Base-by-base conservation (phyloP, 2,888 invertebrate species). In the Clunio marinus region DNA sequence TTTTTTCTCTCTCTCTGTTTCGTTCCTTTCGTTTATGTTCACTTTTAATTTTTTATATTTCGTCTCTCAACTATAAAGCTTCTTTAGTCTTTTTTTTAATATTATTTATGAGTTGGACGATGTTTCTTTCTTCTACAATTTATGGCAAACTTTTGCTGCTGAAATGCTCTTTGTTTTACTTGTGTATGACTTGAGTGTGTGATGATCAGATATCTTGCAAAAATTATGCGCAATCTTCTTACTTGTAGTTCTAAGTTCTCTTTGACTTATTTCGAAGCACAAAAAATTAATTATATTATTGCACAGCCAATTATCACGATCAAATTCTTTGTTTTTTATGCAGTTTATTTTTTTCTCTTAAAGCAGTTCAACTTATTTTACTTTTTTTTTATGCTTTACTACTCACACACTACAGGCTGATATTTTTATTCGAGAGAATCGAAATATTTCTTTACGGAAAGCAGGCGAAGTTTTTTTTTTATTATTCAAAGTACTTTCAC, bases 301-400 rank as follows among this genome's bases (percentile, higher is more conserved):
- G 55, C 66, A 66, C 66, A 66, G 66, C 66, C 66, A 32, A 66
- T 66, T 55, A 66, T 66, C 66, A 66, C 66, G 51, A 46, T 51
- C 20, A 22, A 51, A 22, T 5, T 45, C n/a, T 51, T 51, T 51
- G 20, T 57, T 27, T 57, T 22, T 27, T 45, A 3, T 45, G 45
- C 17, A 15, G 35, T 32, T 28, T 37, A 27, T 45, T 45, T 45
- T 17, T 45, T 20, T 35, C 24, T 59, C 59, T 3, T 13, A 28
- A 17, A 13, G 3, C 5, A 45, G n/a, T 8, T n/a, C 35, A 10
- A 20, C 22, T 60, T 15, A 4, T 22, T 45, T 60, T 37, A 35
- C 22, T 32, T 60, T 60, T 60, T 7, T 8, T 58, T 35, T 20
- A 35, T 13, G 20, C 37, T 32, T 20, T 24, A 24, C 55, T 20